Base-by-base conservation (phyloP, 2,888 invertebrate genomes). In the Atherix ibis region DNA sequence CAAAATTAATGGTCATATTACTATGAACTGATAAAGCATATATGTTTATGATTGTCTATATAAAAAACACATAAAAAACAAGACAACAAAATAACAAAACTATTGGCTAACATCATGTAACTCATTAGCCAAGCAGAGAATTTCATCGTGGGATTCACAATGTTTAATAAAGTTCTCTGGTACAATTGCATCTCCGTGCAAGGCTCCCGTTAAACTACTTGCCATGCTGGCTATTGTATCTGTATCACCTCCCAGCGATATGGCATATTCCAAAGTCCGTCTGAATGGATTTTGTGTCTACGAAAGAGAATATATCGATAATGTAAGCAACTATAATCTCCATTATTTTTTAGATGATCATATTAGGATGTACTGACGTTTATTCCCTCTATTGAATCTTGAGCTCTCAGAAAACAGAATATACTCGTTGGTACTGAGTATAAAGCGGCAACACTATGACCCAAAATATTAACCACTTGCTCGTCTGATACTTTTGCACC, bases 141-240 rank as follows among this genome's bases (percentile, higher is more conserved):
- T 67, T 40, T 68, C 65, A 1, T 65, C 51, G 1, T 62, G 53
- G 10, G 56, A 64, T 62, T 80, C 79, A 49, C 75, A 77, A 44
- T 71, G 69, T 33, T 62, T 58, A 16, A 68, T 53, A 43, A 76
- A 54, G 31, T 61, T 52, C 15, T 53, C 41, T 31, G 56, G 56
- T 30, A 80, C 65, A 6, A 54, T 50, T 15, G 67, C 64, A 39
- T 71, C 63, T 1, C 80, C 76, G 44, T 74, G 66, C 51, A 66
- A 73, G 15, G 78, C 77, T 2, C 79, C 80, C 17, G 71, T 68
- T 37, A 79, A 67, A 3, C 74, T 70, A 9, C 75, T 77, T 4
- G 79, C 71, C 79, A 81, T 80, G 31, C 71, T 67, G 1, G 75
- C 79, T 45, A 82, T 78, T 1, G 81, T 82, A 47, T 82, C 81